phyloP scores from a whole-genome alignment of 2,797 vertebrate species.

The Microcaecilia unicolor region DNA sequence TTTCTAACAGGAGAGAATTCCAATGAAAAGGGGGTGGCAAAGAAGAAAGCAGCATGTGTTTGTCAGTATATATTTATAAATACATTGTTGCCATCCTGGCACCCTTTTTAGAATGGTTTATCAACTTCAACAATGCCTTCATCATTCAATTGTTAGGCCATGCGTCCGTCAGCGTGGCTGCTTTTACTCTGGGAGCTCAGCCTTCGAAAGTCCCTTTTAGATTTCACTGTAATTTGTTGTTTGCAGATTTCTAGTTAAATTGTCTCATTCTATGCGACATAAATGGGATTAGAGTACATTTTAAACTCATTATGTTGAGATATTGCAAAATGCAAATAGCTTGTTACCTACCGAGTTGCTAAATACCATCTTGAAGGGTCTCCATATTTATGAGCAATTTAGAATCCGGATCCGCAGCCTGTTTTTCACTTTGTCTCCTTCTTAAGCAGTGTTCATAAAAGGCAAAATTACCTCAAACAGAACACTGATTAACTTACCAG shows the following conservation, averaged over 20 bases:
- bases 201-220: constrained; percentile 17
- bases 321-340: constrained; percentile 44
- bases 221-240: constrained; percentile 24
- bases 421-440: constrained; percentile 26
- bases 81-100: no score
- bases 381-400: constrained; percentile 41
- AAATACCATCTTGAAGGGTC: constrained; percentile 34
- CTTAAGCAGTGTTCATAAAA: no score
- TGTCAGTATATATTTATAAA: no score
- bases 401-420: constrained; percentile 36
- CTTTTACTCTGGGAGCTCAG: not conserved
- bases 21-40: no score
- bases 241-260: constrained; percentile 17
- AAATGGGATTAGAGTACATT: constrained; percentile 26
- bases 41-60: no score
- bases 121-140: no score
- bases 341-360: constrained; percentile 38
- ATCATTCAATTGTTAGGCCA: no score
- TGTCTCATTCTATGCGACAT: constrained; percentile 30
- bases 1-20: no score
- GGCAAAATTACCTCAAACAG: no score
- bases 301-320: constrained; percentile 34
- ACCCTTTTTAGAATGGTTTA: no score
- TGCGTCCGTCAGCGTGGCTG: not conserved
- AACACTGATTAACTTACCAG: no score